Evolutionary conservation across 2,888 invertebrate species (phyloP).

Genomic region (Acanthopleura granulata): DNA sequence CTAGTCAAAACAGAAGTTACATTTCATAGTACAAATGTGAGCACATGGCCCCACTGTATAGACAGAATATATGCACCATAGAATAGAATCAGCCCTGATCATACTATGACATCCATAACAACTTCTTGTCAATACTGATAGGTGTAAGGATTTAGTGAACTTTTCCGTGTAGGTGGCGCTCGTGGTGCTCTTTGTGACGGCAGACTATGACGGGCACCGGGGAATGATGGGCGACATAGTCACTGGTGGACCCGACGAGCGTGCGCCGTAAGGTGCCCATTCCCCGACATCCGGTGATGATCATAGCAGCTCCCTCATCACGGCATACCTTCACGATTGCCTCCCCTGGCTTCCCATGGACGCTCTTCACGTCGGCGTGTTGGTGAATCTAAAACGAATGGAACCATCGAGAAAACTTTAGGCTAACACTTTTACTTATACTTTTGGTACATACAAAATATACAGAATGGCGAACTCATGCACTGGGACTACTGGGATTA

Average conservation of each 20-base stretch:
- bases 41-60: no score
- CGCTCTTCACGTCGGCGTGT: slow-evolving; percentile 5
- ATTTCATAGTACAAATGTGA: no score
- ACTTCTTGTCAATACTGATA: no score
- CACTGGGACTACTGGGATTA: no score
- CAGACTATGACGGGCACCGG: slow-evolving; percentile 13
- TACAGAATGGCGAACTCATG: no score
- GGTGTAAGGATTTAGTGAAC: neutral
- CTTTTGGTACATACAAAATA: no score
- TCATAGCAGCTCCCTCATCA: neutral
- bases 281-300: slow-evolving; percentile 14
- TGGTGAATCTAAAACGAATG: neutral
- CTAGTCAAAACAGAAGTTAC: no score
- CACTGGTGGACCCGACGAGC: slow-evolving; percentile 10
- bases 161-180: slow-evolving; percentile 3
- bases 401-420: no score
- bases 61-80: no score
- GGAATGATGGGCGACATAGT: slow-evolving; percentile 11
- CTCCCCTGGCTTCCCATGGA: slow-evolving; percentile 11
- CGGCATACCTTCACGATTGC: slow-evolving; percentile 8
- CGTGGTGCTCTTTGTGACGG: slow-evolving; percentile 15
- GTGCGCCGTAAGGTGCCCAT: slow-evolving; percentile 2
- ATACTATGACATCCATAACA: no score
- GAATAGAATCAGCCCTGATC: no score
- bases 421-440: no score